Conservation (phyloP, 1,140 invertebrate genomes). For the Diachasmimorpha longicaudata region DNA sequence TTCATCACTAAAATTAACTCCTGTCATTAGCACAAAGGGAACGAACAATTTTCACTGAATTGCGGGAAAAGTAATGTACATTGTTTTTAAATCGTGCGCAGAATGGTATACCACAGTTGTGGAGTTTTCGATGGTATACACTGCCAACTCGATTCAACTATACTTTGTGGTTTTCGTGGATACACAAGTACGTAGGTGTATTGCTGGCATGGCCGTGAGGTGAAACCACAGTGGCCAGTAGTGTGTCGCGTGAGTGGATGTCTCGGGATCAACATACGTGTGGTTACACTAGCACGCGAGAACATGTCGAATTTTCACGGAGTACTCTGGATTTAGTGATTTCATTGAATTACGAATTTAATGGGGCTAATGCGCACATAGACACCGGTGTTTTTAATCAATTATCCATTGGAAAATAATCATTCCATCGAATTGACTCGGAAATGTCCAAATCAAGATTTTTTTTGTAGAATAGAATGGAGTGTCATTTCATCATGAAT, state of each 20-base stretch:
- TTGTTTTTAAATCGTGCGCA: background rate
- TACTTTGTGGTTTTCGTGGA: background rate
- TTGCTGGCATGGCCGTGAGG: background rate
- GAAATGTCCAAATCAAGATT: too few species aligned
- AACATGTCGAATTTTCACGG: conserved; percentile 32
- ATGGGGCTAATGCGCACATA: background rate
- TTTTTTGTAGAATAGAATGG: too few species aligned
- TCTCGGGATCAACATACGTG: background rate
- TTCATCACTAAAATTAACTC: background rate
- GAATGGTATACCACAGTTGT: background rate
- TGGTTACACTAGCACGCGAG: conserved; percentile 23
- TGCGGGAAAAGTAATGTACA: background rate
- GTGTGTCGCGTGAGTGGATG: background rate
- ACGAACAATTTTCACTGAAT: background rate
- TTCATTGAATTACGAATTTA: background rate
- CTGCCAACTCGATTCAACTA: background rate
- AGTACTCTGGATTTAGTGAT: background rate
- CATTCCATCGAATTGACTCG: background rate
- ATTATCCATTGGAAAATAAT: background rate
- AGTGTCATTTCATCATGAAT: too few species aligned
- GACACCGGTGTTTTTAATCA: too few species aligned
- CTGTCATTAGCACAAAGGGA: background rate
- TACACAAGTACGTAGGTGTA: background rate
- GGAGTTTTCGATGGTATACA: background rate
- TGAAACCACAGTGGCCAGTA: background rate